These are phyloP conservation scores for Chanos chanos DNA, from an alignment of 2,797 vertebrate species.

Conservation along the genomic window DNA sequence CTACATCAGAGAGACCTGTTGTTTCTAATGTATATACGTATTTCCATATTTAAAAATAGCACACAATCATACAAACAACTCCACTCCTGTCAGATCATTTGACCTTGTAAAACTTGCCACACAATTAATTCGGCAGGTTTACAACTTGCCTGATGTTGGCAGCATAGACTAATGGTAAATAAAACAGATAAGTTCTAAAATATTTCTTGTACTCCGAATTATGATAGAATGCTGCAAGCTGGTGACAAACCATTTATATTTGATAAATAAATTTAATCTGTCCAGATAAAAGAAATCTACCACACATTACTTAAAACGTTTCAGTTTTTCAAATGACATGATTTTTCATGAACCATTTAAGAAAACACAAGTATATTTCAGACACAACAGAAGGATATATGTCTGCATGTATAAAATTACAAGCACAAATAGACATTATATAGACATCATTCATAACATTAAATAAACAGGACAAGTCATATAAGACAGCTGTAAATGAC, in stretches of 20 bases:
- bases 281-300: too few species aligned
- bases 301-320: too few species aligned
- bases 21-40: slow-evolving; percentile 56
- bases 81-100: slow-evolving; percentile 25
- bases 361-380: too few species aligned
- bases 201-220: too few species aligned
- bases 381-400: too few species aligned
- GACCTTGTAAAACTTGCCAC: slow-evolving; percentile 30
- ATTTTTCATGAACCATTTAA: slow-evolving; percentile 37
- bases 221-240: too few species aligned
- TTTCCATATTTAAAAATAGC: slow-evolving; percentile 39
- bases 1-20: slow-evolving; percentile 64
- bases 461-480: neutral
- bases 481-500: slow-evolving; percentile 16
- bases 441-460: neutral
- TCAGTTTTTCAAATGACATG: slow-evolving; percentile 38
- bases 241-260: too few species aligned
- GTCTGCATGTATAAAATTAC: neutral
- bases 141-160: slow-evolving; percentile 33
- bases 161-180: too few species aligned
- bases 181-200: too few species aligned
- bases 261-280: too few species aligned
- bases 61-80: slow-evolving; percentile 29
- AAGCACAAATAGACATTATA: too few species aligned
- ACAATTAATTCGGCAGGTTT: slow-evolving; percentile 45